Base-by-base conservation (phyloP, 2,113 vertebrate genomes). In the Dipodomys ordii region DNA sequence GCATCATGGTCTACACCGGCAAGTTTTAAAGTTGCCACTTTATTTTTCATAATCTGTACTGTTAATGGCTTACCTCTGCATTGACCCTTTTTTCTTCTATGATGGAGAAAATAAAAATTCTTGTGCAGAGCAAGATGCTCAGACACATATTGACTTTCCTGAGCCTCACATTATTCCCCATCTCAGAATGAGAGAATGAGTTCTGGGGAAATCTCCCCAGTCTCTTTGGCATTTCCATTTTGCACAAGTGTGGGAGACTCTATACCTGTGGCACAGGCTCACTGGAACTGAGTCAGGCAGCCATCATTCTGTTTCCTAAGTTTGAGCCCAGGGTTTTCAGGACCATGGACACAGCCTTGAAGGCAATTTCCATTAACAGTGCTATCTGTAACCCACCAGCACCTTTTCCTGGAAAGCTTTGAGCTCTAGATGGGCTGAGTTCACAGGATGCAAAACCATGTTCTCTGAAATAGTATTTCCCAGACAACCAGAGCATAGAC, bases 151-250 rank as follows among this genome's bases (percentile, higher is more conserved):
- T 10, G 23, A 49, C 23, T 64, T 39, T 15, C 1, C 0, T 7
- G 16, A 73, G 19, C 79, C 79, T 93, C n/a, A 69, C 25, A 68
- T 85, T 88, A 68, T 85, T 88, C 35, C 28, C 60, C 10, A 28
- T 60, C 79, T 68, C 30, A 32, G 19, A 90, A 76, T 49, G 83
- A 65, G 53, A 65, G 22, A 88, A 78, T 7, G 71, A 65, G 39
- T 18, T 60, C 60, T 3, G 6, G 8, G 10, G 10, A 2, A 1
- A 11, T 62, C n/a, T 68, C n/a, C n/a, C 0, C 0, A 30, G 23
- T 39, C 39, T 72, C 53, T 15, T 46, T 20, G n/a, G 20, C 16
- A 27, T 49, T 62, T 83, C 13, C 19, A 2, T 74, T 30, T 30
- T 78, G 62, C 25, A 53, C 60, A 82, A 84, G 3, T 10, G 18